Evolutionary conservation across 2,888 invertebrate genomes (phyloP).

Genomic region (Dendrolimus houi): DNA sequence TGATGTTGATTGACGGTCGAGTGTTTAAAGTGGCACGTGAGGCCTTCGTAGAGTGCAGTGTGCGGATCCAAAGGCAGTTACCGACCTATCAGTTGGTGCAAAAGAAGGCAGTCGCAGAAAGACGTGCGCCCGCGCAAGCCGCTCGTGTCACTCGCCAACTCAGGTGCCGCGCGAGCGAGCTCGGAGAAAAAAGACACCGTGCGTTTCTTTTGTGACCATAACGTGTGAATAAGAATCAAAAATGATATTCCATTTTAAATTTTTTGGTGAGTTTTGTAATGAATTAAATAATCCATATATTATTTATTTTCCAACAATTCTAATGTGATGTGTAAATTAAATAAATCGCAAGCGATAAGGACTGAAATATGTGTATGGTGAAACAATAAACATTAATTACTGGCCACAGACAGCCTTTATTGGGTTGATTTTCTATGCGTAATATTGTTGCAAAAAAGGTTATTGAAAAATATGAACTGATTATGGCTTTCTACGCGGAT

Average conservation of each 20-base stretch:
- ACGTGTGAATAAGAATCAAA: constrained; percentile 29
- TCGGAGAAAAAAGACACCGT: constrained; percentile 10
- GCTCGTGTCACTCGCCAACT: constrained; percentile 25
- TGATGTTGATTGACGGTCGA: constrained; percentile 35
- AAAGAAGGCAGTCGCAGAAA: constrained; percentile 47
- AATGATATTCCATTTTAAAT: constrained; percentile 59
- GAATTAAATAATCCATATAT: constrained; percentile 1
- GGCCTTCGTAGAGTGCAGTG: constrained; percentile 35
- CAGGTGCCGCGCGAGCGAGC: constrained; percentile 26
- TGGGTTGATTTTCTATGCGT: too few species aligned
- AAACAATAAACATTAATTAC: constrained; percentile 14
- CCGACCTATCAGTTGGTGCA: constrained; percentile 4
- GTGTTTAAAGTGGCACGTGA: constrained; percentile 44
- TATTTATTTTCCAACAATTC: background rate
- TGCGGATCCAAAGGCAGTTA: constrained; percentile 24
- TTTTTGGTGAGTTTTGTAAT: constrained; percentile 46
- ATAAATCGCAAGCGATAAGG: background rate
- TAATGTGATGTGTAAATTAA: background rate
- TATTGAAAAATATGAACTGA: too few species aligned
- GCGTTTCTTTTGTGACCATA: constrained; percentile 35
- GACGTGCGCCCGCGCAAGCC: constrained; percentile 54
- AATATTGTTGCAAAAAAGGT: too few species aligned
- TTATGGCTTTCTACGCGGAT: too few species aligned
- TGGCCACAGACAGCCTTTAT: background rate
- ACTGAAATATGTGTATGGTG: background rate